Percentiles rank a stretch among this genome's conserved stretches.
Evolutionary conservation across 2,888 invertebrate genomes (phyloP).

Genomic region (Chaetoderma sp.): DNA sequence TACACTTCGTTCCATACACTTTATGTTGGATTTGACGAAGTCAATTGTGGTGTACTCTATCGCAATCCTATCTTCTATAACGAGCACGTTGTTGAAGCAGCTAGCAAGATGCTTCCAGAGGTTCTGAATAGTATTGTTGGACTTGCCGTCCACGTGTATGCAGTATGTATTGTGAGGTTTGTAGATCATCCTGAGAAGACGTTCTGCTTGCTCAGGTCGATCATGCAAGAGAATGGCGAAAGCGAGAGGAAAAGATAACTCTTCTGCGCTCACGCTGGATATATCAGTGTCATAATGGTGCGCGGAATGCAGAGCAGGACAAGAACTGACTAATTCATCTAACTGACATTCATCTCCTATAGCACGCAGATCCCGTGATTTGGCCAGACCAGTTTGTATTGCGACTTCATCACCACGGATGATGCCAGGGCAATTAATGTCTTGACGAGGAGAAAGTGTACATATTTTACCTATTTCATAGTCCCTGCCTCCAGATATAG

Average conservation of each 20-base stretch:
- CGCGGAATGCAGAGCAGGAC: too few species aligned
- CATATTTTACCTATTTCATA: too few species aligned
- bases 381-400: conserved; percentile 44
- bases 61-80: conserved; percentile 58
- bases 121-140: conserved; percentile 38
- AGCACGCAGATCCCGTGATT: too few species aligned
- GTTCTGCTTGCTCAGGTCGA: conserved; percentile 55
- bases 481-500: too few species aligned
- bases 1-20: conserved; percentile 64
- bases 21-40: conserved; percentile 64
- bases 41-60: conserved; percentile 63
- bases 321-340: too few species aligned
- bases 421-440: conserved; percentile 47
- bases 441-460: too few species aligned
- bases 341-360: too few species aligned
- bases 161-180: conserved; percentile 64
- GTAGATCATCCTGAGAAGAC: conserved; percentile 59
- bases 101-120: conserved; percentile 41
- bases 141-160: conserved; percentile 63
- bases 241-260: conserved; percentile 57
- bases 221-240: conserved; percentile 60
- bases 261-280: conserved; percentile 33
- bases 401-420: conserved; percentile 42
- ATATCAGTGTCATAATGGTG: too few species aligned
- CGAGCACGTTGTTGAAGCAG: conserved; percentile 65